Evolutionary conservation across 2,888 invertebrate genomes (phyloP).

Genomic region (Lissonota sp.): DNA sequence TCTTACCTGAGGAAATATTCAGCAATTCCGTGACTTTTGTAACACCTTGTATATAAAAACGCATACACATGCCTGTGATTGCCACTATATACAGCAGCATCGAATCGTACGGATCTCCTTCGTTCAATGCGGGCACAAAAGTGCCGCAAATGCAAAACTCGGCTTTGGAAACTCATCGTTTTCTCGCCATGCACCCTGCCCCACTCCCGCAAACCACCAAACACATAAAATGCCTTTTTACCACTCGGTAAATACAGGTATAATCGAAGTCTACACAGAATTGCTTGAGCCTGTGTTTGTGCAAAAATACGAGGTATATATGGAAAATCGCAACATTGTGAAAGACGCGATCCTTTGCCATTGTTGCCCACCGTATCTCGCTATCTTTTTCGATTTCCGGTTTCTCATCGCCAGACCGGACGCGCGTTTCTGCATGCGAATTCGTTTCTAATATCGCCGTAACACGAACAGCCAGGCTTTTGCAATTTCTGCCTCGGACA

Average conservation of each 20-base stretch:
- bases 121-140: background rate
- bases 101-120: background rate
- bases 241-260: background rate
- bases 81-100: too few species aligned
- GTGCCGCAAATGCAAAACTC: background rate
- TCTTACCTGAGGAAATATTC: too few species aligned
- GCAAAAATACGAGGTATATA: background rate
- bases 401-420: background rate
- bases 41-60: too few species aligned
- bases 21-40: too few species aligned
- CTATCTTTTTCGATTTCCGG: slow-evolving; percentile 33
- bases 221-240: background rate
- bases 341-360: background rate
- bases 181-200: background rate
- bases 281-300: background rate
- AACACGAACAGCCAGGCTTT: slow-evolving; percentile 10
- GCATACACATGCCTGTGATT: too few species aligned
- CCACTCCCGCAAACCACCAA: background rate
- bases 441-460: slow-evolving; percentile 17
- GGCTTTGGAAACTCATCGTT: slow-evolving; percentile 5
- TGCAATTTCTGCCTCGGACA: slow-evolving; percentile 33
- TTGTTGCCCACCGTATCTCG: background rate
- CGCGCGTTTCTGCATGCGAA: slow-evolving; percentile 29
- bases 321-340: slow-evolving; percentile 16
- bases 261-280: background rate